Conservation (phyloP, 2,113 vertebrate species). For the Pomatostomus ruficeps region DNA sequence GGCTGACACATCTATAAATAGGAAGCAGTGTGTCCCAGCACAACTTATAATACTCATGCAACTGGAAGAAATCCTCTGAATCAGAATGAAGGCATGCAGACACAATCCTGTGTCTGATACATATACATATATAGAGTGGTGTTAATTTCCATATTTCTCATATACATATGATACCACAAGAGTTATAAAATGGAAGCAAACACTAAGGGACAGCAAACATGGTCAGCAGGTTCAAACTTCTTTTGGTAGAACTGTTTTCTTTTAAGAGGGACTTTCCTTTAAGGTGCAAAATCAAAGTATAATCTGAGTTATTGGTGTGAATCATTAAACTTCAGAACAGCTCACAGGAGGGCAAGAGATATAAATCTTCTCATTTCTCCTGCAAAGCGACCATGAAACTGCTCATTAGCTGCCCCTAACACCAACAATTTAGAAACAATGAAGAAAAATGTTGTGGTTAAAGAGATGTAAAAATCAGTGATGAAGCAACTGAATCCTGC, state of each 20-base stretch:
- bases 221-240: neutral
- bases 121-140: fast-evolving
- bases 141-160: neutral
- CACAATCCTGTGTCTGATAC: neutral
- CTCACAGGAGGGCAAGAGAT: neutral
- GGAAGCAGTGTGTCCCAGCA: neutral
- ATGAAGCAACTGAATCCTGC: neutral
- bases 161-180: neutral
- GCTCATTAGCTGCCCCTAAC: neutral
- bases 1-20: neutral
- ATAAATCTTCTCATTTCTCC: neutral
- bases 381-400: neutral
- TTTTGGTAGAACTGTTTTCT: neutral
- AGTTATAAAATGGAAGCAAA: neutral
- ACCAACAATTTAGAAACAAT: neutral
- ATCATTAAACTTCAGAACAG: neutral
- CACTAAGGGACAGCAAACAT: neutral
- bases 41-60: neutral
- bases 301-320: neutral
- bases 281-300: neutral
- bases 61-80: neutral
- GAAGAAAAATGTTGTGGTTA: neutral
- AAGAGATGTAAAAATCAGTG: neutral
- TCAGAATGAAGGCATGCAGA: neutral
- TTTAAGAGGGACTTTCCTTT: neutral